Base-by-base conservation (phyloP, 2,113 vertebrate genomes). In the Fulmarus glacialis region DNA sequence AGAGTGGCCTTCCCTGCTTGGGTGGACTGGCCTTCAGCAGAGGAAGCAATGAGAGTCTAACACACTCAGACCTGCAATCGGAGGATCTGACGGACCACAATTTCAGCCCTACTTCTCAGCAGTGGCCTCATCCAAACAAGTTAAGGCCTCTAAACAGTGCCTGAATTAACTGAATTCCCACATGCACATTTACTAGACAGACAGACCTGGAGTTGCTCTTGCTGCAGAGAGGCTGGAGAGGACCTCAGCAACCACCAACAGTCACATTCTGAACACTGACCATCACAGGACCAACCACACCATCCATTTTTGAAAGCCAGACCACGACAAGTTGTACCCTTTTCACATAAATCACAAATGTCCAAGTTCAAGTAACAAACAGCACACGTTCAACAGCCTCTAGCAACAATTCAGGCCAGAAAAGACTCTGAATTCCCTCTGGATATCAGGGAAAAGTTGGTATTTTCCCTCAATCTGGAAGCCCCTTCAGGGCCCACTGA, bases 21-120 rank as follows among this genome's bases (percentile, higher is more conserved):
- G 40, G 40, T 3, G 3, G 40, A 43, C 18, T 9, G 23, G 64
- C 40, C 72, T 94, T 71, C 72, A n/a, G 48, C 84, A 68, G 64
- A 42, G 29, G 47, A 55, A 70, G 68, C 10, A 56, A 22, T 2
- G 0, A 45, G 38, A 72, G 17, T 8, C 43, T 45, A 17, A 66
- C 1, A 0, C 11, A 26, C 38, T 72, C 38, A 9, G 50, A 70
- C 4, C 22, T 53, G 34, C 47, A 27, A 23, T 7, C 4, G 1
- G 45, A 89, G 36, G 23, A 40, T 32, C 48, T 52, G 43, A 38
- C 0, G 7, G 43, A 86, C 8, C 52, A 59, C 2, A 5, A 17
- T 21, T 56, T 68, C 74, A 48, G 81, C 53, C 34, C 34, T 52
- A 11, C 26, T 72, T 27, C 60, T 80, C 30, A 75, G 36, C 29